Base-by-base conservation (phyloP, 2,113 vertebrate species). In the Myocastor coypus region DNA sequence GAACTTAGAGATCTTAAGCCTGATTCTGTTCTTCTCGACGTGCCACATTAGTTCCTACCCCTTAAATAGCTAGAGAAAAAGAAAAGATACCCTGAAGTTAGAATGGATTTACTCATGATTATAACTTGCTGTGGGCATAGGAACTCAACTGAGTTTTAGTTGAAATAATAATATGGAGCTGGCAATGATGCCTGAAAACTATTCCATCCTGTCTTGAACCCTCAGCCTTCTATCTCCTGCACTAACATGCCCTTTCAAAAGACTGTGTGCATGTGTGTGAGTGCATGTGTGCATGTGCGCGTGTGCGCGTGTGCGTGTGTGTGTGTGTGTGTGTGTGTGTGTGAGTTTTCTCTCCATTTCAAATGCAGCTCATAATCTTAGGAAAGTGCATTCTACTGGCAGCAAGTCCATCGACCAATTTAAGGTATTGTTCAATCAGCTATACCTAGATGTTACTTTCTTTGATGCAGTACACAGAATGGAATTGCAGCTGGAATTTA, bases 341-440 rank as follows among this genome's bases (percentile, higher is more conserved):
- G n/a, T n/a, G n/a, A n/a, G 57, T 80, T 92, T 96, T 94, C 55
- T 82, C 66, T 94, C 63, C 37, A 64, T 89, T 93, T 92, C 77
- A 92, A 63, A 83, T 63, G 86, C 28, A 85, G 68, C 24, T 97
- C 34, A 42, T 80, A 61, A 42, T 91, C 37, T 87, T 69, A 89
- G 80, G 17, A 93, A 93, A 93, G 28, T 57, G 14, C 6, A 77
- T 59, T 83, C 73, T 68, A 46, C 63, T 81, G 87, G 32, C n/a
- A 24, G 24, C 34, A 61, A 13, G 13, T 87, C 81, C 37, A 40
- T 30, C 5, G 57, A 89, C 66, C 24, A 52, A 50, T 69, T 95
- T 20, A 86, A 86, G 88, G 61, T 42, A 78, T 30, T 59, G 61
- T 75, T 7, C 20, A 59, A 28, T 78, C 24, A 73, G 8, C 66